A percentile compares a stretch with the other conserved stretches of the same genome.
Conservation (phyloP, 2,797 vertebrate species). For the Myripristis jacobus region DNA sequence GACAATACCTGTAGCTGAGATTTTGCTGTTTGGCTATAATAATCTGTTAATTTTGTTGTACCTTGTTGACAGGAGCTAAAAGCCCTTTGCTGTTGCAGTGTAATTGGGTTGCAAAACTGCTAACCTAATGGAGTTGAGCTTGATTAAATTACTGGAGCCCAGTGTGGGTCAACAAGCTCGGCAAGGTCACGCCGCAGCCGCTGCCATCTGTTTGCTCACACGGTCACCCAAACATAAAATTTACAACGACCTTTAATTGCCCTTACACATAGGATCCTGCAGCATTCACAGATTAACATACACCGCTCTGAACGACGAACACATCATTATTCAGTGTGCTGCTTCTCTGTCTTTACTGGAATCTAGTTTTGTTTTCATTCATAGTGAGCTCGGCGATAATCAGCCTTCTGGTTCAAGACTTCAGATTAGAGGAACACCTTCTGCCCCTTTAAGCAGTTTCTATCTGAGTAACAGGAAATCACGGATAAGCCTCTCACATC, state of each 20-base stretch:
- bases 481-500: conserved; percentile 36
- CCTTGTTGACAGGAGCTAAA: conserved; percentile 27
- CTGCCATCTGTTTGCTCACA: conserved; percentile 72
- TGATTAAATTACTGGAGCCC: conserved; percentile 76
- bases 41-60: conserved; percentile 19
- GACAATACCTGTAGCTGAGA: neutral
- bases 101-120: conserved; percentile 43
- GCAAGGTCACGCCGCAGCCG: conserved; percentile 30
- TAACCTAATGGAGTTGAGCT: conserved; percentile 69
- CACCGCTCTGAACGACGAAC: neutral
- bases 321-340: neutral
- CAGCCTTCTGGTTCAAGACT: conserved; percentile 43
- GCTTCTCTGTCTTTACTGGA: neutral
- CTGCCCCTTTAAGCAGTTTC: conserved; percentile 71
- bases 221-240: conserved; percentile 30
- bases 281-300: neutral
- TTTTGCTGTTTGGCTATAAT: too few species aligned
- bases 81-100: conserved; percentile 42
- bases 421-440: conserved; percentile 69
- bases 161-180: conserved; percentile 56
- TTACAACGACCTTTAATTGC: conserved; percentile 15
- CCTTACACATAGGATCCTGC: neutral
- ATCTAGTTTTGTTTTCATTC: conserved; percentile 52
- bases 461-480: conserved; percentile 73
- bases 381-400: conserved; percentile 15